These are phyloP conservation scores for Pseudopodoces humilis DNA, from an alignment of 2,113 vertebrate genomes.

Conservation along the genomic window DNA sequence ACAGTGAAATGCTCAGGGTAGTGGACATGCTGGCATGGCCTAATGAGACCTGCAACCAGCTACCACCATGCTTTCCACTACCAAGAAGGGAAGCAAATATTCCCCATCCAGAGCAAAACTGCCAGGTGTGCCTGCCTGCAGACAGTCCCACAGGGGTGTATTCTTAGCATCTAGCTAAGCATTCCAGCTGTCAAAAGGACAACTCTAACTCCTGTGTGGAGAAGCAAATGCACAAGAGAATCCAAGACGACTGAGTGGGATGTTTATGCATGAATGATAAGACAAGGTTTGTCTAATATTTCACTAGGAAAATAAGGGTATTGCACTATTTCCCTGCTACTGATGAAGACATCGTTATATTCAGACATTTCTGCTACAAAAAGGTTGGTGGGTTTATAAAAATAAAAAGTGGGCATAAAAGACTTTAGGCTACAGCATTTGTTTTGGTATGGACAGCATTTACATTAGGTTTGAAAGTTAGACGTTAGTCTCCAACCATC, in stretches of 20 bases:
- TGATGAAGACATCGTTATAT: rapidly evolving
- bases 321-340: not conserved
- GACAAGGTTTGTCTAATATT: not conserved
- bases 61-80: not conserved
- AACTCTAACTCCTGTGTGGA: not conserved
- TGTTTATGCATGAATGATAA: not conserved
- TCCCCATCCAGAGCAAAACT: not conserved
- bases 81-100: not conserved
- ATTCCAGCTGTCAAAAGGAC: not conserved
- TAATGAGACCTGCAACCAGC: not conserved
- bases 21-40: not conserved
- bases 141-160: not conserved
- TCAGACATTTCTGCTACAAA: not conserved
- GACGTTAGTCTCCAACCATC: not conserved
- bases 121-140: not conserved
- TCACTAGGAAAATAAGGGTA: not conserved
- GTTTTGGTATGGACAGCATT: not conserved
- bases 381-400: not conserved
- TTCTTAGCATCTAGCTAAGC: not conserved
- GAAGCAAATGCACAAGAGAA: not conserved
- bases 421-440: not conserved
- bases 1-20: not conserved
- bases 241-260: not conserved
- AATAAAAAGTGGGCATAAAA: not conserved
- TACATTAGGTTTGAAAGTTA: not conserved